Evolutionary conservation across 2,797 vertebrate species (phyloP).

Genomic region (Phrynocephalus guinanensis): DNA sequence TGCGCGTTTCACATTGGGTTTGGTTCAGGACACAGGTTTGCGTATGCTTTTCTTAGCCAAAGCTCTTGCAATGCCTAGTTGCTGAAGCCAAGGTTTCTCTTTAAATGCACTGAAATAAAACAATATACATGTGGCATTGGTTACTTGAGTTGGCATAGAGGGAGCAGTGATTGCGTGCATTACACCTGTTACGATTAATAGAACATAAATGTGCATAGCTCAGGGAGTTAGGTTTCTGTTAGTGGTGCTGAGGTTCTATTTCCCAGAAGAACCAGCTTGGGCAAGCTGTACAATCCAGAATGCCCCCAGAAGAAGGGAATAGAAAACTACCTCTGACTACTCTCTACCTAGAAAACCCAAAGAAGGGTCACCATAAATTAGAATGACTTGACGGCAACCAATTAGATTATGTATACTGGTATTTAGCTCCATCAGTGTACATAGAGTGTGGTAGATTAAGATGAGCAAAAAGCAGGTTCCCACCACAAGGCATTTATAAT

Average conservation of each 20-base stretch:
- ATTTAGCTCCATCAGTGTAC: neutral
- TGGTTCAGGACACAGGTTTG: constrained; percentile 44
- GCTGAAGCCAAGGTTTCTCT: constrained; percentile 81
- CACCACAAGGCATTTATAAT: neutral
- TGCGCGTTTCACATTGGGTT: neutral
- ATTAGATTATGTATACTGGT: neutral
- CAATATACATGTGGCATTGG: neutral
- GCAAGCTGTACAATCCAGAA: too few species aligned
- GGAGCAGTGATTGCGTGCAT: neutral
- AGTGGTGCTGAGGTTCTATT: too few species aligned
- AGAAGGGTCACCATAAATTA: too few species aligned
- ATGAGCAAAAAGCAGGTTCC: neutral
- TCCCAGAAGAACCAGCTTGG: too few species aligned
- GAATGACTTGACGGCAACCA: too few species aligned
- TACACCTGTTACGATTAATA: neutral
- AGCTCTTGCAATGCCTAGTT: constrained; percentile 78
- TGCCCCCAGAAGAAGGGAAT: too few species aligned
- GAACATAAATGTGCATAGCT: neutral
- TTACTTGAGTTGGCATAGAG: neutral
- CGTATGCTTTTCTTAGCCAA: constrained; percentile 77
- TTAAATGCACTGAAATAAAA: constrained; percentile 80
- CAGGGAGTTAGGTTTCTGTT: too few species aligned
- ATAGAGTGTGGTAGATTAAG: neutral
- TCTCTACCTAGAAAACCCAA: too few species aligned
- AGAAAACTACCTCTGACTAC: too few species aligned